Evolutionary conservation across 2,113 vertebrate genomes (phyloP).

Genomic region (Ramphastos sulfuratus): DNA sequence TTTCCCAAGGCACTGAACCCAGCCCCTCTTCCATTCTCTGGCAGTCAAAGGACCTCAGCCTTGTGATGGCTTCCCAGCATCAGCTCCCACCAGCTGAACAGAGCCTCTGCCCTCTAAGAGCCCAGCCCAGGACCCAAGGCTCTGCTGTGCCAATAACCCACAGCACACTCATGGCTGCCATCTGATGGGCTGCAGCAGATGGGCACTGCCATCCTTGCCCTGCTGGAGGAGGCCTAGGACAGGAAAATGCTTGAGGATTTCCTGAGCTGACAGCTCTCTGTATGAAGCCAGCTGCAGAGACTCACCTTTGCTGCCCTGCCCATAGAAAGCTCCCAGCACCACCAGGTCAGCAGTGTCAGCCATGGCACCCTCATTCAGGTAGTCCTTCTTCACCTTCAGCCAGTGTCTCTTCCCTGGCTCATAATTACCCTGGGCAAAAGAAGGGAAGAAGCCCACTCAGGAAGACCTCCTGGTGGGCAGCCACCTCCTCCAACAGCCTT

Average conservation of each 20-base stretch:
- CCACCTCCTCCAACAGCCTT: neutral
- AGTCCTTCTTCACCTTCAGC: conserved; percentile 99
- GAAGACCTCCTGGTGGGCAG: neutral
- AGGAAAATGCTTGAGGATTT: neutral
- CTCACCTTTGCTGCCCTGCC: conserved; percentile 94
- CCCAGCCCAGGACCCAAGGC: neutral
- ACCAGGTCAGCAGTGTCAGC: conserved; percentile 96
- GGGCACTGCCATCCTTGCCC: neutral
- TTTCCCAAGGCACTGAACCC: neutral
- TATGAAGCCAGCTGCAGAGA: neutral
- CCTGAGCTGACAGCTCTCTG: neutral
- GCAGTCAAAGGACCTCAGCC: neutral
- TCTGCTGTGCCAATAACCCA: neutral
- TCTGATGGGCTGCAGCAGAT: rapidly evolving
- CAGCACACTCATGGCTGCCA: neutral
- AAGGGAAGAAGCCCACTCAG: neutral
- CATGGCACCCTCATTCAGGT: conserved; percentile 96
- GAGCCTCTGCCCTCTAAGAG: neutral
- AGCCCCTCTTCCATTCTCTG: neutral
- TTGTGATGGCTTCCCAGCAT: neutral
- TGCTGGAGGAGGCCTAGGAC: neutral
- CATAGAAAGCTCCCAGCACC: conserved; percentile 96
- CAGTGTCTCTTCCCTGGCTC: conserved; percentile 97
- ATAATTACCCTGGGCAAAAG: conserved; percentile 81
- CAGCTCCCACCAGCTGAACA: neutral